Percentiles rank a stretch among this genome's conserved stretches.
These are phyloP conservation scores for Octodon degus DNA, from an alignment of 2,113 vertebrate genomes.

Conservation along the genomic window DNA sequence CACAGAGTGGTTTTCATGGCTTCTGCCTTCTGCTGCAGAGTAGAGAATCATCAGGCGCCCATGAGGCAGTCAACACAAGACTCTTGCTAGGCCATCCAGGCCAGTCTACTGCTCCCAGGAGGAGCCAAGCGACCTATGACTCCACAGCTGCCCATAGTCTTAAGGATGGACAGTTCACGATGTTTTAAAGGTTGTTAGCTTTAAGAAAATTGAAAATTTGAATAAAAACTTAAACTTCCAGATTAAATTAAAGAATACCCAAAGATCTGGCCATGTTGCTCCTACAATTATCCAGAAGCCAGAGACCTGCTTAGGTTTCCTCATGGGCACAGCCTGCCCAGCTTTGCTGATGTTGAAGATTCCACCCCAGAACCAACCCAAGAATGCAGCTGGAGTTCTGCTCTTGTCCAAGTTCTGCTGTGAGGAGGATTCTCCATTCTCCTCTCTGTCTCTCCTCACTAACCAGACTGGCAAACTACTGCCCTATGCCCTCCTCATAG, in stretches of 20 bases:
- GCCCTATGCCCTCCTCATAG: background rate
- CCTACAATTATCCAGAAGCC: background rate
- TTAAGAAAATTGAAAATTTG: background rate
- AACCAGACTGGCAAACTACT: background rate
- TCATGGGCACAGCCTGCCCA: fast-evolving
- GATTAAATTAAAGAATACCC: background rate
- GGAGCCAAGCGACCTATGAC: background rate
- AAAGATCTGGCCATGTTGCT: no score
- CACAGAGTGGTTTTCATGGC: background rate
- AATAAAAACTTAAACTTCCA: background rate
- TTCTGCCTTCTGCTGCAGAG: background rate
- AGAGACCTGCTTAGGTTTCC: background rate
- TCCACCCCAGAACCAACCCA: background rate
- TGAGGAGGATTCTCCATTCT: background rate
- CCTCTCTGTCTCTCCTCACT: background rate
- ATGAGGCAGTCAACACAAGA: background rate
- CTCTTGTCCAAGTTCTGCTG: background rate
- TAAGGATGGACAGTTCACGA: background rate
- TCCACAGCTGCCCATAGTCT: background rate
- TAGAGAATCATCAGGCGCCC: fast-evolving
- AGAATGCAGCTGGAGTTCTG: background rate
- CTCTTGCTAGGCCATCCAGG: background rate
- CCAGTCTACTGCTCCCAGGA: background rate
- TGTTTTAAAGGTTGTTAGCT: background rate
- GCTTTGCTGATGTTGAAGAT: background rate